Percentiles rank a stretch among this genome's conserved stretches.
phyloP scores from a whole-genome alignment of 2,113 vertebrate genomes.

The Hystrix cristata region DNA sequence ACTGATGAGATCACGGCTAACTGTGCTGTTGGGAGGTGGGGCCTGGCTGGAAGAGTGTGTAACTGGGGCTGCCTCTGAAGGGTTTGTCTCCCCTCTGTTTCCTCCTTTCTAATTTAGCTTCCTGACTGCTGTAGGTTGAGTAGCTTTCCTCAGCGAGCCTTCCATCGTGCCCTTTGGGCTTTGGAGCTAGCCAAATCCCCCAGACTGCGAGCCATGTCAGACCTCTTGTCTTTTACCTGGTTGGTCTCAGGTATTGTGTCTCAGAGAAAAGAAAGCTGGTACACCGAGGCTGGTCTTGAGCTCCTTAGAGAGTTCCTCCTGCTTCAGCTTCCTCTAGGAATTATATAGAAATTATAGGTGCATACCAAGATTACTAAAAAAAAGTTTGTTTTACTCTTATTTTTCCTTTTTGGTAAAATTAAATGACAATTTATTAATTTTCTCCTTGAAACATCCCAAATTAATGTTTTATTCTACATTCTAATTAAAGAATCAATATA shows the following conservation, averaged over 20 bases:
- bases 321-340: background rate
- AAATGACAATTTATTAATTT: slow-evolving; percentile 30
- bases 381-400: slow-evolving; percentile 22
- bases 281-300: background rate
- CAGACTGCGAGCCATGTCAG: background rate
- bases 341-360: background rate
- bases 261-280: background rate
- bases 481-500: background rate
- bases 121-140: background rate
- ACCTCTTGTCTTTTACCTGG: background rate
- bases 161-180: background rate
- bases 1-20: background rate
- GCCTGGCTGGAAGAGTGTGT: background rate
- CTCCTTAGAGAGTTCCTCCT: background rate
- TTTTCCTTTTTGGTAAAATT: background rate
- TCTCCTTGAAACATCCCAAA: background rate
- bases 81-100: background rate
- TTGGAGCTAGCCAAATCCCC: background rate
- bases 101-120: background rate
- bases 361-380: background rate
- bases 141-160: background rate
- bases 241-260: background rate
- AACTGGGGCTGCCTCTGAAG: background rate
- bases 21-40: background rate
- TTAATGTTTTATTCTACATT: background rate